Conservation (phyloP, 1,140 invertebrate species). For the Acromyrmex echinatior region DNA sequence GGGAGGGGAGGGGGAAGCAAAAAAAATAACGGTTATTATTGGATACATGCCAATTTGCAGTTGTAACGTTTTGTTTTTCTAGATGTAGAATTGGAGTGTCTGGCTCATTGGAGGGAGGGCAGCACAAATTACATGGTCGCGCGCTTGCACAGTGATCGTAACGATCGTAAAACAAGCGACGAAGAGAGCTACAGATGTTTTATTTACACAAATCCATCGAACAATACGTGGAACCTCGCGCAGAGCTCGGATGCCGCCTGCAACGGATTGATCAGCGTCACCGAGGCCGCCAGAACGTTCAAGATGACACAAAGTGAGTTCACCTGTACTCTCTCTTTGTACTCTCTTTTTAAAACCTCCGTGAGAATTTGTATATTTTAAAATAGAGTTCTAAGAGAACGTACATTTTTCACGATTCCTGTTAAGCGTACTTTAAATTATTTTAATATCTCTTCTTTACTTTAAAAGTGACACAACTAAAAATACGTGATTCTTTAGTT, state of each 20-base stretch:
- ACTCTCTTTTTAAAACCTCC: neutral
- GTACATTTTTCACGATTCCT: neutral
- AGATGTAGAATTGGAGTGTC: conserved; percentile 94
- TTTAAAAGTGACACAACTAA: no score
- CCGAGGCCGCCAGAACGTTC: conserved; percentile 89
- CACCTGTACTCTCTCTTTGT: neutral
- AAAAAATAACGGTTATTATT: conserved; percentile 51
- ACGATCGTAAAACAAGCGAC: conserved; percentile 87
- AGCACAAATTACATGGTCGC: conserved; percentile 93
- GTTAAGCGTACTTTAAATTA: neutral
- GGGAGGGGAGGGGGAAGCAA: neutral
- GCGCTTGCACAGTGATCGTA: conserved; percentile 87
- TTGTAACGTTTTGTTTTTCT: conserved; percentile 57
- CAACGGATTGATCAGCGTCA: conserved; percentile 90
- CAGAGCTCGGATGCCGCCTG: conserved; percentile 94
- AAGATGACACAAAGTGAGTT: conserved; percentile 89
- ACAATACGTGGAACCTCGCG: conserved; percentile 88
- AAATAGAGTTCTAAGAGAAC: neutral
- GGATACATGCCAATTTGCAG: conserved; percentile 57
- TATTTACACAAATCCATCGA: conserved; percentile 87
- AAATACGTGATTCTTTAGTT: no score
- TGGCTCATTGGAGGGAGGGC: conserved; percentile 95
- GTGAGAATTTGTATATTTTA: no score
- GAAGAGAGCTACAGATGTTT: conserved; percentile 91
- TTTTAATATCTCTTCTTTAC: neutral